Evolutionary conservation across 2,797 vertebrate genomes (phyloP).

Genomic region (Mico argentatus): DNA sequence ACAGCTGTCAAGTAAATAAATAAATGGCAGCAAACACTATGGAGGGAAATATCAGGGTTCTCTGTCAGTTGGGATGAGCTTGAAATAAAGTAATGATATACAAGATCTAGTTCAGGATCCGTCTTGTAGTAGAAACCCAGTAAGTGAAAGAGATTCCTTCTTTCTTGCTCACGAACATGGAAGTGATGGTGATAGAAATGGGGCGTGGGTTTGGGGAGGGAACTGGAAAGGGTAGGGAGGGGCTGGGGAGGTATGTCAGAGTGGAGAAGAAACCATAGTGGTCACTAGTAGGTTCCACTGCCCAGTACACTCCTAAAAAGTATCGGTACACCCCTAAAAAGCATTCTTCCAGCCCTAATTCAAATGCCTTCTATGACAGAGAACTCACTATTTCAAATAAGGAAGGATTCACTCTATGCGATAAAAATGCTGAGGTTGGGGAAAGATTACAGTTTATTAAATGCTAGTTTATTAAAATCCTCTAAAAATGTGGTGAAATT

Average conservation of each 20-base stretch:
- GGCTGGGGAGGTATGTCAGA: not conserved
- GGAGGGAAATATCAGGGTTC: not conserved
- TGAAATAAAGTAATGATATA: not conserved
- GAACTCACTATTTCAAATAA: not conserved
- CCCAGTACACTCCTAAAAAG: not conserved
- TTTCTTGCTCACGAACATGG: not conserved
- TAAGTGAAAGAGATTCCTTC: not conserved
- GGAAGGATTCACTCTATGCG: not conserved
- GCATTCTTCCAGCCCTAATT: not conserved
- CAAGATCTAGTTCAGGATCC: not conserved
- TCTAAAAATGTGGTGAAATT: not conserved
- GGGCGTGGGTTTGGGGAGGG: too few species aligned
- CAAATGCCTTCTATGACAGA: not conserved
- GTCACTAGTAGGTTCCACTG: not conserved
- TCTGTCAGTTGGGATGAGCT: not conserved
- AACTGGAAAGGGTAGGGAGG: not conserved
- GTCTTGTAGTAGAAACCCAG: not conserved
- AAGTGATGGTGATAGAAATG: too few species aligned
- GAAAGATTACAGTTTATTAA: not conserved
- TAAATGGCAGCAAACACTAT: not conserved
- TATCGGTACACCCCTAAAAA: not conserved
- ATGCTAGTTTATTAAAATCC: not conserved
- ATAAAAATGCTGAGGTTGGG: not conserved
- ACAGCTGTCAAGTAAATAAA: not conserved
- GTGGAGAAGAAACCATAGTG: rapidly evolving